Evolutionary conservation across 53 echinoderm and acorn worm genomes (phyloP), one percentile per base, ranked within the genome.

Genomic region (Luidia sarsii): DNA sequence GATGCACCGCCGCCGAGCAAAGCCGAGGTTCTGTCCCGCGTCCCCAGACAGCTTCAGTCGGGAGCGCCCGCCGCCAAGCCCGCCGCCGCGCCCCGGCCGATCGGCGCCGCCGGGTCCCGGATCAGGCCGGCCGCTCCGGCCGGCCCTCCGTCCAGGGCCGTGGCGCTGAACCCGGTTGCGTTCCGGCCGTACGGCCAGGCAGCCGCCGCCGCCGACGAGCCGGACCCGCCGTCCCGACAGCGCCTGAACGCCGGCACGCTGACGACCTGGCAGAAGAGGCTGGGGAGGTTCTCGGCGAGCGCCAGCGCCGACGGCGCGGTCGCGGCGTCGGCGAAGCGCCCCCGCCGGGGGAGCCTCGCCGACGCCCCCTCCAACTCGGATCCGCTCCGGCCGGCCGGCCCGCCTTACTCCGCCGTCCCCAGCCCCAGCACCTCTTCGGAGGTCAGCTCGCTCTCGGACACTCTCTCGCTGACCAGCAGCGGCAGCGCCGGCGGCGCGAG

Each of bases 341-440:
- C n/a, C 1, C 22, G 70, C 0, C 50, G 24, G 9, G 56, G 52
- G 20, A 82, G 82, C 30, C 0, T 31, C 3, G 70, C 46, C 7
- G 83, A 70, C 21, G 62, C 35, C 33, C 37, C 13, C 60, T 35
- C 34, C 25, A 27, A 16, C 55, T 0, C 34, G 0, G 83, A 57
- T 33, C 61, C 57, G 43, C n/a, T 71, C 9, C 31, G 61, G 19
- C 70, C 21, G 4, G 1, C 49, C 2, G 32, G 70, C 15, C 49
- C 56, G 13, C 83, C 70, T 1, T 70, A 59, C 48, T 83, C 83
- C 13, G 70, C 83, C 5, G 83, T 83, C 7, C 70, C 83, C 8
- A 83, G 83, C 34, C 83, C 83, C 10, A 83, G 83, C 25, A 71
- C 83, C 30, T 83, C 70, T 22, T 83, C 83, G n/a, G 83, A 83